phyloP scores from a whole-genome alignment of 2,888 invertebrate species.

The Hirtodrosophila trivittata region DNA sequence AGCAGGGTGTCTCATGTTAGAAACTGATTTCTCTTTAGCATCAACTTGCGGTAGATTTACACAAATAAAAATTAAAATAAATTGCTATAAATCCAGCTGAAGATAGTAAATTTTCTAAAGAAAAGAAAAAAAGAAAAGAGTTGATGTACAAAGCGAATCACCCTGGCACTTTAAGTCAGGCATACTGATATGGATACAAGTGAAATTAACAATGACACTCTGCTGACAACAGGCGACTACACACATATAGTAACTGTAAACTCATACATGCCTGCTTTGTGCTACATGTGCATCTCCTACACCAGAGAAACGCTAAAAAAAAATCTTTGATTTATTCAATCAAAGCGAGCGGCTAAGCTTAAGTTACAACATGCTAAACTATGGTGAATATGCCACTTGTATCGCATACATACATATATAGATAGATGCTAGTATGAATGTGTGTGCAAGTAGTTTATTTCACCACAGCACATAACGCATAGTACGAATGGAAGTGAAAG shows the following conservation, averaged over 20 bases:
- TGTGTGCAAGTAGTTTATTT: slow-evolving; percentile 23
- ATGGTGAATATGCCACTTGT: slow-evolving; percentile 43
- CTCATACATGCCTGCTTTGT: slow-evolving; percentile 21
- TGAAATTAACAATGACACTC: slow-evolving; percentile 54
- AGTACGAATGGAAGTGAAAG: slow-evolving; percentile 29
- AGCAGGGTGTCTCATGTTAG: slow-evolving; percentile 35
- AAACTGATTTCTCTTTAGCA: slow-evolving; percentile 1
- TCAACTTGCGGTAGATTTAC: too few species aligned
- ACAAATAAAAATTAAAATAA: too few species aligned
- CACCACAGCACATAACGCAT: slow-evolving; percentile 34
- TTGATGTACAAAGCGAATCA: slow-evolving; percentile 30
- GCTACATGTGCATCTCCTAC: slow-evolving; percentile 19
- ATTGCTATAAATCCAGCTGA: too few species aligned
- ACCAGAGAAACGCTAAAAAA: slow-evolving; percentile 33
- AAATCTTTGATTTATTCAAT: slow-evolving; percentile 63
- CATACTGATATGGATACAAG: slow-evolving; percentile 57
- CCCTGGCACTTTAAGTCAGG: slow-evolving; percentile 36
- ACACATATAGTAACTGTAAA: slow-evolving; percentile 49
- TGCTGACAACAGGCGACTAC: slow-evolving; percentile 16
- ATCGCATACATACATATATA: not conserved
- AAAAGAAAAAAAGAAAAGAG: slow-evolving; percentile 10
- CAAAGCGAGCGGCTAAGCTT: slow-evolving; percentile 47
- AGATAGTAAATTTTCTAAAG: too few species aligned
- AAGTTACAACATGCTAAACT: slow-evolving; percentile 54
- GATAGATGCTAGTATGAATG: not conserved